Evolutionary conservation across 2,113 vertebrate species (phyloP).

Genomic region (Pterocles burchelli): DNA sequence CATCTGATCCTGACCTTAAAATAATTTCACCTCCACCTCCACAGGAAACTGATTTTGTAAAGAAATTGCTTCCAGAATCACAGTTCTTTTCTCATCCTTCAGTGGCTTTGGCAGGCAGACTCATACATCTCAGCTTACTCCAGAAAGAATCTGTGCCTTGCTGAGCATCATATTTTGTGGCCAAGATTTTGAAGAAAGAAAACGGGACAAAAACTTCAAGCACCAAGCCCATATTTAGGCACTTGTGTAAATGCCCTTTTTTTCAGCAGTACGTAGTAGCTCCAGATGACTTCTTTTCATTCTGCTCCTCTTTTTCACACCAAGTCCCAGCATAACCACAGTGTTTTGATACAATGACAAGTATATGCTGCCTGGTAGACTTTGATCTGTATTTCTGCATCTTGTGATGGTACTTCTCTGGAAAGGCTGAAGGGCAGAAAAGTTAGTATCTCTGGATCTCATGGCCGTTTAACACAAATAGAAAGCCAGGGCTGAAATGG

Average conservation of each 20-base stretch:
- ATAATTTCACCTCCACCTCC: background rate
- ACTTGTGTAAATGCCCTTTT: background rate
- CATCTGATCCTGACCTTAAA: conserved; percentile 14
- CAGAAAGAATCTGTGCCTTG: background rate
- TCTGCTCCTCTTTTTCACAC: background rate
- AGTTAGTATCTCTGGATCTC: background rate
- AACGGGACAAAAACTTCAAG: background rate
- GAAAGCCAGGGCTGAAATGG: background rate
- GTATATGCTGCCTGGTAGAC: background rate
- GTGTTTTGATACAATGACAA: background rate
- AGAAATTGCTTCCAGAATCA: conserved; percentile 19
- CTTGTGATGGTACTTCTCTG: background rate
- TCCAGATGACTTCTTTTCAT: background rate
- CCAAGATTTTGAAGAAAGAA: background rate
- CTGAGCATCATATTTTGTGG: background rate
- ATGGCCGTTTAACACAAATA: background rate
- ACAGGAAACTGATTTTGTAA: background rate
- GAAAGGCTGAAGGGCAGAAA: background rate
- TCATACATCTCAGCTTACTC: background rate
- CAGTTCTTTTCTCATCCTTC: background rate
- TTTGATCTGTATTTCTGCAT: background rate
- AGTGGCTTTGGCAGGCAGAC: background rate
- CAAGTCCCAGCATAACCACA: accelerated
- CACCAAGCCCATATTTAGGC: background rate
- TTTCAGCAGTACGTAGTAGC: background rate